Base-by-base conservation (phyloP, 2,797 vertebrate genomes). In the Siniperca scherzeri region DNA sequence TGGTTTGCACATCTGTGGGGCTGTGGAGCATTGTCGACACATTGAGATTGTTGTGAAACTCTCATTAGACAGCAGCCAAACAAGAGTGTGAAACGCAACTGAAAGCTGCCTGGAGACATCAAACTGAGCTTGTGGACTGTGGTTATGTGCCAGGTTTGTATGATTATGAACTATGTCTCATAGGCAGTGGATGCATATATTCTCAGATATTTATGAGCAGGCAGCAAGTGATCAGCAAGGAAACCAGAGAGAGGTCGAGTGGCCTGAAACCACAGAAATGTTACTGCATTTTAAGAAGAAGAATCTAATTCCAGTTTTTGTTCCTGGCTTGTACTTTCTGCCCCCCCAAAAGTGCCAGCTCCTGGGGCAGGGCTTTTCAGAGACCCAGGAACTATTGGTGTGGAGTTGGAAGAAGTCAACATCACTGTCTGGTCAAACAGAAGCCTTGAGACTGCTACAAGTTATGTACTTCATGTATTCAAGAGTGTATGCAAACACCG, bases 1-100 rank as follows among this genome's bases (percentile, higher is more conserved):
- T 8, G 44, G 21, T 59, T 25, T 67, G 30, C 50, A 30, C 1
- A 59, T 3, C 30, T 30, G 30, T 7, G 38, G 19, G 27, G 12
- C 44, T 12, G 53, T 8, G 25, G 12, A 36, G 68, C 22, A 9
- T 38, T 27, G 7, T 14, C 42, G 17, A 79, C 52, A 59, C 42
- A 11, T n/a, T 60, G 12, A 57, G 69, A 36, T 5, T 27, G 59
- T 55, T 30, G 56, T 77, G 56, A 70, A 69, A 69, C 44, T 59
- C 66, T 59, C 74, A 19, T 27, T 30, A 44, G 57, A 42, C 52
- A 7, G 52, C 52, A 27, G 66, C 30, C 19, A 66, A 59, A 76
- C 38, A 33, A 3, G 52, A 36, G 27, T 33, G 64, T 48, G 53
- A 77, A 59, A 77, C 21, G 33, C 66, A 53, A 21, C 55, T 19